Percentiles rank a stretch among this genome's conserved stretches.
Conservation (phyloP, 1,140 invertebrate species). For the Phocides pigmalion region DNA sequence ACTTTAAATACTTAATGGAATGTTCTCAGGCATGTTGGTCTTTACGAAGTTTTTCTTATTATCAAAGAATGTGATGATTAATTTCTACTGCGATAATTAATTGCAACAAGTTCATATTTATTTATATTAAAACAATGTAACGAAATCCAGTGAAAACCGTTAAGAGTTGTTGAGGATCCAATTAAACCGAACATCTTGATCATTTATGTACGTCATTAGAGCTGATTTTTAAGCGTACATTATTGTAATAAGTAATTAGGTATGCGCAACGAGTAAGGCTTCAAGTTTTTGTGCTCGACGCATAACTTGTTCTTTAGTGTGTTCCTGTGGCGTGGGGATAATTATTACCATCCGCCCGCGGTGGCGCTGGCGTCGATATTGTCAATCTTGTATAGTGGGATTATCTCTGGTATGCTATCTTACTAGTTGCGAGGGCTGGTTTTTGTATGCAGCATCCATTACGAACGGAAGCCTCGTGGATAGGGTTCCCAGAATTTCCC, state of each 20-base stretch:
- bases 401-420: conserved; percentile 47
- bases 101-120: too few species aligned
- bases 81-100: too few species aligned
- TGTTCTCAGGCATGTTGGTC: too few species aligned
- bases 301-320: conserved; percentile 29
- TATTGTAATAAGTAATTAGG: conserved; percentile 31
- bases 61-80: too few species aligned
- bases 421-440: conserved; percentile 49
- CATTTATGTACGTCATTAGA: neutral
- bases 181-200: neutral
- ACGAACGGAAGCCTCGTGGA: conserved; percentile 57
- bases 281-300: conserved; percentile 19
- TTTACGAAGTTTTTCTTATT: too few species aligned
- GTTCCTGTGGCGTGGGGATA: conserved; percentile 28
- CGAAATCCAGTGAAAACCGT: too few species aligned
- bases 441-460: conserved; percentile 60
- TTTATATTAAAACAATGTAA: too few species aligned
- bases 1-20: too few species aligned
- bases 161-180: too few species aligned
- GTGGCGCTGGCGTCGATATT: conserved; percentile 45
- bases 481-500: conserved; percentile 33
- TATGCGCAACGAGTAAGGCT: conserved; percentile 21
- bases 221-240: conserved; percentile 8
- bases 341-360: conserved; percentile 46
- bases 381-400: conserved; percentile 43